Evolutionary conservation across 2,113 vertebrate genomes (phyloP).

Genomic region (Pituophis catenifer): DNA sequence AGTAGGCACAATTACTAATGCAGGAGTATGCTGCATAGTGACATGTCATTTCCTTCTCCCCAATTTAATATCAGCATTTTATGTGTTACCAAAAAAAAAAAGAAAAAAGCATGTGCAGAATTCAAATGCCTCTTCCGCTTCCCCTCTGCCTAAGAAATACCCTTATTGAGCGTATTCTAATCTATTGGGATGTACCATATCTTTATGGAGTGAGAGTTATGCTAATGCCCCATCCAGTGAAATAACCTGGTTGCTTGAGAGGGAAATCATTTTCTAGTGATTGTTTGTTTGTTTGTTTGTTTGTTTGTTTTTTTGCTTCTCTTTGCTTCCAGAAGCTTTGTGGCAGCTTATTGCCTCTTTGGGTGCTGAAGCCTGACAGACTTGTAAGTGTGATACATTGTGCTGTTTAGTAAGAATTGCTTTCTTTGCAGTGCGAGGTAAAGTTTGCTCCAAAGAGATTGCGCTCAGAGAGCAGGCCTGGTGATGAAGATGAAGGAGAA

Average conservation of each 20-base stretch:
- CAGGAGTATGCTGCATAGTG: not conserved
- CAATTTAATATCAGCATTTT: not conserved
- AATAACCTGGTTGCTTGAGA: not conserved
- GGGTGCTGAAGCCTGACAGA: not conserved
- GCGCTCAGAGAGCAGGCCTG: conserved; percentile 77
- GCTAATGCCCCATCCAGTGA: not conserved
- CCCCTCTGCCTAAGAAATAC: not conserved
- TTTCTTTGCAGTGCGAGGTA: conserved; percentile 83
- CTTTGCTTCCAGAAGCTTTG: not conserved
- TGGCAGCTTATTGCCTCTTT: not conserved
- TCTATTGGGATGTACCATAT: not conserved
- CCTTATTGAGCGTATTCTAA: not conserved
- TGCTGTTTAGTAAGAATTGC: conserved; percentile 14
- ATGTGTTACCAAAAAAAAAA: not conserved
- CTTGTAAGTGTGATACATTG: not conserved
- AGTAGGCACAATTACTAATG: not conserved
- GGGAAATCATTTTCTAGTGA: conserved; percentile 17
- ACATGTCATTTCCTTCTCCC: not conserved
- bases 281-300: not conserved
- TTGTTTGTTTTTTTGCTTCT: not conserved
- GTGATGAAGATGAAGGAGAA: conserved; percentile 81
- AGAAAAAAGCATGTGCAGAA: not conserved
- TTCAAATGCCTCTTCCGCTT: not conserved
- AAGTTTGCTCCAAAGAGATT: conserved; percentile 85
- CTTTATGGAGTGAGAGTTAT: not conserved